Percentiles rank a stretch among this genome's conserved stretches.
phyloP scores from a whole-genome alignment of 1,140 invertebrate genomes.

The Homarus americanus region DNA sequence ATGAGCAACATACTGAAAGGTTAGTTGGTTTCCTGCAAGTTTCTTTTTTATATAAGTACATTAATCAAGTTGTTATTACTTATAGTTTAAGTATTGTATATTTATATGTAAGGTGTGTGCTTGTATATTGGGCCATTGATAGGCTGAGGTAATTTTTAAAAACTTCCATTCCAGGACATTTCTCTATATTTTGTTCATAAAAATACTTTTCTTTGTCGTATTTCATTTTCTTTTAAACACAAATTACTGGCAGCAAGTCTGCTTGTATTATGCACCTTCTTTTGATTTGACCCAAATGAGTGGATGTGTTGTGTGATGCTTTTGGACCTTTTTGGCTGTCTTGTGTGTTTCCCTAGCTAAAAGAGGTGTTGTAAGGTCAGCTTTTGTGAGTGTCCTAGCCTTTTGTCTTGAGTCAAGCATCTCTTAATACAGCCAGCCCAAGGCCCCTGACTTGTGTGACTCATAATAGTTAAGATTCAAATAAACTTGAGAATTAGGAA shows the following conservation, averaged over 20 bases:
- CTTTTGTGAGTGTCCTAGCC: too few species aligned
- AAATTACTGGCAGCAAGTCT: neutral
- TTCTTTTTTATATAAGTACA: conserved; percentile 2
- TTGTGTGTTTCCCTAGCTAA: neutral
- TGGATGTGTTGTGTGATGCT: neutral
- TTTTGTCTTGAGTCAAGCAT: too few species aligned
- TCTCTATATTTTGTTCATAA: neutral
- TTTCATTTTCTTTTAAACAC: neutral
- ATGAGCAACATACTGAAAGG: conserved; percentile 71
- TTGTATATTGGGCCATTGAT: neutral
- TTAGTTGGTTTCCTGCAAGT: conserved; percentile 43
- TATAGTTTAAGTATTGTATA: neutral
- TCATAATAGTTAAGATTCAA: too few species aligned
- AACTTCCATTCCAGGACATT: neutral
- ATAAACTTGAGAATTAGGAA: too few species aligned
- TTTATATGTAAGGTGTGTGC: neutral
- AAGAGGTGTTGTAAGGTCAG: too few species aligned
- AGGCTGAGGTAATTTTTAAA: neutral
- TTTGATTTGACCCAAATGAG: neutral
- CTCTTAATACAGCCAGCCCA: too few species aligned
- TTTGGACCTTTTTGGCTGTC: neutral
- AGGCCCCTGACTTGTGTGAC: too few species aligned
- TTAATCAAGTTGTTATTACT: neutral
- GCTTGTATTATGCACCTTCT: neutral
- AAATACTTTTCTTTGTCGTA: neutral